Base-by-base conservation (phyloP, 2,113 vertebrate genomes). In the Thomomys bottae region DNA sequence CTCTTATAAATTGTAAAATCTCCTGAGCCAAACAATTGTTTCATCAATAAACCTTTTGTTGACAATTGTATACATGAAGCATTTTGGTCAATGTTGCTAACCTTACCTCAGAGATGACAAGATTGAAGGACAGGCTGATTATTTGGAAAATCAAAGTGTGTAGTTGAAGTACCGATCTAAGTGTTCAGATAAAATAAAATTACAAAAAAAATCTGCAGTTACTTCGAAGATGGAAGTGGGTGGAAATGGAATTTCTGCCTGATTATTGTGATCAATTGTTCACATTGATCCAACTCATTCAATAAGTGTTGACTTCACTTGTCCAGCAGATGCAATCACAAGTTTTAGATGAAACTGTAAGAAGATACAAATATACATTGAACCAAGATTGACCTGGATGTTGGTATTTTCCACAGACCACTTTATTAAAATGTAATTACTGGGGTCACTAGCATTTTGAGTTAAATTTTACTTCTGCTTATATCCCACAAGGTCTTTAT, bases 181-280 rank as follows among this genome's bases (percentile, higher is more conserved):
- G 42, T 42, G 8, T 87, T 90, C 63, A 76, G 36, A 71, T 64
- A 93, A 88, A 93, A 93, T 36, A 67, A 87, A 92, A 75, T 59
- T 78, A 78, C 11, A 71, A 14, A 61, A 94, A 93, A 94, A 93
- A 82, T 24, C 30, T 38, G n/a, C 63, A 68, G 66, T 78, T 45
- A 70, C 11, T 80, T 81, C 84, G 34, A 91, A 73, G 32, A 32
- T 42, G 68, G 32, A 73, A 12, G 10, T 26, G 32, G 14, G 4
- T 77, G 42, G 61, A 23, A 83, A 81, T 34, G 75, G 34, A 21
- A 81, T 79, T 78, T 49, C 40, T 77, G 36, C 42, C 68, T 77
- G 67, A 83, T 90, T 88, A 54, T 66, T 85, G 49, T 89, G n/a
- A 84, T 84, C 66, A 76, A 15, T 23, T 85, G 30, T 34, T 70